A percentile compares a stretch with the other conserved stretches of the same genome.
Conservation (phyloP, 2,888 invertebrate species). For the Thymelicus acteon region DNA sequence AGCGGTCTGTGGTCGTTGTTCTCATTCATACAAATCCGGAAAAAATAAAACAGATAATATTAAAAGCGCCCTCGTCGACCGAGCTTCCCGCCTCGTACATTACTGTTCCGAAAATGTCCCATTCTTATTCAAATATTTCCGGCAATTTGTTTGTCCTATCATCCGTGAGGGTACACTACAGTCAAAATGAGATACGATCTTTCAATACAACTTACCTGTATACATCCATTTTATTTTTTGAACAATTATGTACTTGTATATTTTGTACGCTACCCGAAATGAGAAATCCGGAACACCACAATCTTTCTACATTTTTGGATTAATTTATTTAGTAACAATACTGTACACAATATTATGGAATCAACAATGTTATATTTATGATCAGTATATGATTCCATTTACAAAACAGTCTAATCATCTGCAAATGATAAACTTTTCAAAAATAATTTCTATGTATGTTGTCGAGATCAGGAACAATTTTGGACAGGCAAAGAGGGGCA, state of each 20-base stretch:
- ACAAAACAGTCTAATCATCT: too few species aligned
- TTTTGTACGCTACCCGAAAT: too few species aligned
- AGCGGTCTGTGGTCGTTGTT: slow-evolving; percentile 64
- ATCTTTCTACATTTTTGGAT: too few species aligned
- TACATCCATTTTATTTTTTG: slow-evolving; percentile 17
- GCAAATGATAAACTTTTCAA: too few species aligned
- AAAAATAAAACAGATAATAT: slow-evolving; percentile 81
- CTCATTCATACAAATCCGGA: slow-evolving; percentile 80
- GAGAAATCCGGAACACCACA: too few species aligned
- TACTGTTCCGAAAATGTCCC: slow-evolving; percentile 77
- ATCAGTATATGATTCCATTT: too few species aligned
- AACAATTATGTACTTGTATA: background rate
- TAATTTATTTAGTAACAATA: too few species aligned
- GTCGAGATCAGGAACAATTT: too few species aligned
- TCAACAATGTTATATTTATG: too few species aligned
- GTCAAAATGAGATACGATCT: slow-evolving; percentile 51
- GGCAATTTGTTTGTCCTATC: slow-evolving; percentile 81
- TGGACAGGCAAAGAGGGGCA: background rate
- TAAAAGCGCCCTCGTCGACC: slow-evolving; percentile 63
- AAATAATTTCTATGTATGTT: too few species aligned
- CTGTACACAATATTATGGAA: too few species aligned
- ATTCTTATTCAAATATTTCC: slow-evolving; percentile 84
- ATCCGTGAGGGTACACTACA: slow-evolving; percentile 66
- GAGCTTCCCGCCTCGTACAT: slow-evolving; percentile 79
- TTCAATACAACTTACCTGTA: slow-evolving; percentile 12